These are phyloP conservation scores for Brenthis ino DNA, from an alignment of 2,888 invertebrate species.

Conservation along the genomic window DNA sequence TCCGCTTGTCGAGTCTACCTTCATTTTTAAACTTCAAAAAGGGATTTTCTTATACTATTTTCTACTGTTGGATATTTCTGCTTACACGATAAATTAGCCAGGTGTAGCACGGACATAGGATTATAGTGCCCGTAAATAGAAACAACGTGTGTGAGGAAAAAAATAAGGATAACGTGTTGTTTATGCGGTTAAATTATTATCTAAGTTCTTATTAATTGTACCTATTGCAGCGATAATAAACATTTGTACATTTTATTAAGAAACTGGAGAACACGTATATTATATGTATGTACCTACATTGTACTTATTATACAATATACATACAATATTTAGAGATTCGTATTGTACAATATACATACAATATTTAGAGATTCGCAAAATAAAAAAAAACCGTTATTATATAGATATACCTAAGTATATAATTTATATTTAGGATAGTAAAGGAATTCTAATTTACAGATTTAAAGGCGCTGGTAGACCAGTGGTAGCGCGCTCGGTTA, in stretches of 20 bases:
- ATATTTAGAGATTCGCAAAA: not conserved
- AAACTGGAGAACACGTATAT: not conserved
- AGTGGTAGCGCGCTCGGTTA: too few relatives aligned
- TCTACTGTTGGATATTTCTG: conserved; percentile 22
- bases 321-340: not conserved
- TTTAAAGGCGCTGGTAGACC: too few relatives aligned
- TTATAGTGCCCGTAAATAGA: conserved; percentile 18
- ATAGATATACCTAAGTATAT: too few relatives aligned
- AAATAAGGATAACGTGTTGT: conserved; percentile 15
- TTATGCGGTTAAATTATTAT: not conserved
- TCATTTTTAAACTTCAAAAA: conserved; percentile 43
- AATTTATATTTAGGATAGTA: too few relatives aligned
- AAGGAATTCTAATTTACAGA: too few relatives aligned
- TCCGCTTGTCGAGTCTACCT: conserved; percentile 31
- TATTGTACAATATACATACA: not conserved
- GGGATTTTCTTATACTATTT: conserved; percentile 36
- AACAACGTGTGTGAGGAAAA: conserved; percentile 13
- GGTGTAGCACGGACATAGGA: conserved; percentile 24
- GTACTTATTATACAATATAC: too few relatives aligned
- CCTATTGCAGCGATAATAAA: too few relatives aligned
- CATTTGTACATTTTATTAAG: too few relatives aligned
- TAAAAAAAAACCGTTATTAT: too few relatives aligned
- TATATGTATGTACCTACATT: not conserved
- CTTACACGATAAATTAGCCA: conserved; percentile 14
- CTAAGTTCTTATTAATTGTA: too few relatives aligned